phyloP scores from a whole-genome alignment of 2,113 vertebrate species.

The Siniperca chuatsi region DNA sequence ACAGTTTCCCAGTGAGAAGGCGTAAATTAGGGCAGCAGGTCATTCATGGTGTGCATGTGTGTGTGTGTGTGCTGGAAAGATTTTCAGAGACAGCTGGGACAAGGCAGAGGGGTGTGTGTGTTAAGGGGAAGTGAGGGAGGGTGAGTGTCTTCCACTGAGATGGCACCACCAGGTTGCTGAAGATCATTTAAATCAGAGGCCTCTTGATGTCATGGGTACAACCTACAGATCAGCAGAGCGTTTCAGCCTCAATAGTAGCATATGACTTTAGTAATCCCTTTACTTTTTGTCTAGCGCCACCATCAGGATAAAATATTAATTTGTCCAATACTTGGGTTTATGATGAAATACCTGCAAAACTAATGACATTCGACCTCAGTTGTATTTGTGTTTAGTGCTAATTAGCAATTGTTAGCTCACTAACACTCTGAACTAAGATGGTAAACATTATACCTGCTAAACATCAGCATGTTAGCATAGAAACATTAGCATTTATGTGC shows the following conservation, averaged over 20 bases:
- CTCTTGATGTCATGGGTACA: background rate
- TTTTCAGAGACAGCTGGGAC: too few species aligned
- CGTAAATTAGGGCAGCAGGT: slow-evolving; percentile 3
- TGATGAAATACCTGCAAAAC: background rate
- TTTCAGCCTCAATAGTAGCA: background rate
- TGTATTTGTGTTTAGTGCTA: too few species aligned
- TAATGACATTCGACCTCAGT: background rate
- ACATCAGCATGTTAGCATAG: background rate
- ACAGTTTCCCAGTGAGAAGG: background rate
- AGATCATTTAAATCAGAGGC: background rate
- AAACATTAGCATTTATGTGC: too few species aligned
- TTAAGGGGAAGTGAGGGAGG: too few species aligned
- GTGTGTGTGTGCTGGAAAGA: background rate
- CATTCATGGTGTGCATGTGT: background rate
- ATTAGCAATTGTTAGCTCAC: too few species aligned
- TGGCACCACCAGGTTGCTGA: background rate
- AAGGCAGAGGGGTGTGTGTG: background rate
- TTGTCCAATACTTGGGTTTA: background rate
- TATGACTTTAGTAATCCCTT: background rate
- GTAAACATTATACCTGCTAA: background rate
- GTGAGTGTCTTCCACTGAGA: background rate
- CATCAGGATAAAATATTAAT: background rate
- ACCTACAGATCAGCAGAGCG: background rate
- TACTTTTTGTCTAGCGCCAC: too few species aligned
- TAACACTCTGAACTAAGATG: too few species aligned